Base-by-base conservation (phyloP, 2,888 invertebrate species). In the Baccha elongata region DNA sequence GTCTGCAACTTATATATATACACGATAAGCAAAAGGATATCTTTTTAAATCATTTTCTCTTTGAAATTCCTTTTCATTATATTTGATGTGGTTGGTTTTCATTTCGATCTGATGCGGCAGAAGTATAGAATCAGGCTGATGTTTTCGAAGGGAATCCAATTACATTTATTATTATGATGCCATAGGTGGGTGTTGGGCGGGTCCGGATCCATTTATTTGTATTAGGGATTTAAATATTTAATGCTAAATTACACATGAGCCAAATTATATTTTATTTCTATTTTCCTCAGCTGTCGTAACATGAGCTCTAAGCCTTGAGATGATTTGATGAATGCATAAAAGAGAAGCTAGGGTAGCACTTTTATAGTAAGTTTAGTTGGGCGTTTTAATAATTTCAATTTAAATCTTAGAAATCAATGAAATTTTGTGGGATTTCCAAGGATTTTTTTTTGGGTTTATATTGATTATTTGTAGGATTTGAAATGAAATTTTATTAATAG, bases 31-130 rank as follows among this genome's bases (percentile, higher is more conserved):
- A 29, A 62, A 73, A 62, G 79, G 79, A 80, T 68, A 74, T 48
- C 26, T 53, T 58, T 55, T 79, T 67, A 52, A 78, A 78, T 78
- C 65, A 78, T 58, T 79, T 79, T 67, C 78, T 67, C 67, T 68
- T 79, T 73, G 73, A 50, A 64, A 80, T 80, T 74, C 68, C 74
- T 62, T 68, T 80, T 80, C 55, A 80, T 74, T 74, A 68, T 48
- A 62, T 62, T 46, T 65, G 32, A 60, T 71, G 62, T 46, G 58
- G 60, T 50, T 60, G 60, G 44, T 44, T 60, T 60, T 44, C 29
- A 44, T 60, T 60, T 44, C n/a, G 42, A 10, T 60, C 21, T 19
- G 11, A 8, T 26, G 37, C 17, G n/a, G 37, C 37, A 40, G 37
- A 7, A 32, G 29, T 32, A 32, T 32, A 8, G 29, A 5, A 32